phyloP scores from a whole-genome alignment of 1,140 invertebrate genomes.

The Cardiocondyla obscurior region DNA sequence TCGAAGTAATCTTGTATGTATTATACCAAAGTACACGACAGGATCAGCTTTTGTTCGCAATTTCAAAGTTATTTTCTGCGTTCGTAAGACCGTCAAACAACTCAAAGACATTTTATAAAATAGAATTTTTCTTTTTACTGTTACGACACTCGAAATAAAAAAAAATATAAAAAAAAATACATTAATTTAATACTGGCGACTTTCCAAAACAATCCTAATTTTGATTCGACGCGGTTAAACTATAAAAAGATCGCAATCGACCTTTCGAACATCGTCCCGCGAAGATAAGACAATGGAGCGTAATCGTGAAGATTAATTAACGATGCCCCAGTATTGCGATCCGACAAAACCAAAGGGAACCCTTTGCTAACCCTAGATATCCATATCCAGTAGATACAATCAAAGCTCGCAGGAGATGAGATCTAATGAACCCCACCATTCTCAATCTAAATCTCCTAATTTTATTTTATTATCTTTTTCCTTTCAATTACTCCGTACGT shows the following conservation, averaged over 20 bases:
- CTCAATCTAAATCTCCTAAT: background rate
- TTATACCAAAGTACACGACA: background rate
- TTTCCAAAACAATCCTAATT: constrained; percentile 5
- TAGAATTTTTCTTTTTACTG: background rate
- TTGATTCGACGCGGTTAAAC: background rate
- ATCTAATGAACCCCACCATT: background rate
- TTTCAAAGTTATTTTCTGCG: constrained; percentile 10
- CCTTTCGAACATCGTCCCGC: constrained; percentile 27
- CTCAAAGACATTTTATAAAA: background rate
- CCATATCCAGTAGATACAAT: constrained; percentile 33
- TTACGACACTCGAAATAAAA: background rate
- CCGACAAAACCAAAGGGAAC: constrained; percentile 6
- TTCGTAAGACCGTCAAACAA: background rate
- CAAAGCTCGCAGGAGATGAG: constrained; percentile 13
- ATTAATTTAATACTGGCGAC: constrained; percentile 32
- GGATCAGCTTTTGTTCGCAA: background rate
- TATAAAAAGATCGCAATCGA: constrained; percentile 37
- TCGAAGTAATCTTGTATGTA: background rate
- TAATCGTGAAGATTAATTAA: constrained; percentile 54
- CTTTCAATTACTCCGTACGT: background rate
- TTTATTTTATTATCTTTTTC: background rate
- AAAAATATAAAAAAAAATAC: background rate
- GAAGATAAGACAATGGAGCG: constrained; percentile 45
- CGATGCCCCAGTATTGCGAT: constrained; percentile 36
- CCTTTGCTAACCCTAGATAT: constrained; percentile 46